Percentiles rank a stretch among this genome's conserved stretches.
phyloP scores from a whole-genome alignment of 1,140 invertebrate species.

The Aphidius gifuensis region DNA sequence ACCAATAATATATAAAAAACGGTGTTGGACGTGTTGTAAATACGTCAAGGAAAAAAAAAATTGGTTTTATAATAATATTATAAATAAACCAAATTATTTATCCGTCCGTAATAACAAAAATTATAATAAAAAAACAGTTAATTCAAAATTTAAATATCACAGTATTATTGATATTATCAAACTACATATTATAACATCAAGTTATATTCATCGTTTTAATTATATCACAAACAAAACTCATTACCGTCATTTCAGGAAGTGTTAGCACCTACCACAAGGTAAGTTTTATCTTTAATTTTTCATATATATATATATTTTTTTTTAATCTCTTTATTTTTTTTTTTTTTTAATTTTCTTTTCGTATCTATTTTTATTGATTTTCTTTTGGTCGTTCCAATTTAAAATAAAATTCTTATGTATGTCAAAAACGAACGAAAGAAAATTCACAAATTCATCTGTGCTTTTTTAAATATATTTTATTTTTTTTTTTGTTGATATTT shows the following conservation, averaged over 20 bases:
- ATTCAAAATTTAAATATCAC: slow-evolving; percentile 27
- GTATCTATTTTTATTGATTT: background rate
- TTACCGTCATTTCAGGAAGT: slow-evolving; percentile 50
- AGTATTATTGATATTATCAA: slow-evolving; percentile 19
- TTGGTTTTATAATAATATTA: slow-evolving; percentile 31
- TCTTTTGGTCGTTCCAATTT: too few relatives aligned
- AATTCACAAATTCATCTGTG: too few relatives aligned
- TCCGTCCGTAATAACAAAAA: slow-evolving; percentile 52
- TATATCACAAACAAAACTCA: slow-evolving; percentile 46
- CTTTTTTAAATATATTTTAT: too few relatives aligned
- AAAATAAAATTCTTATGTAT: too few relatives aligned
- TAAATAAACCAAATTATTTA: slow-evolving; percentile 43
- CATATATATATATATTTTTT: slow-evolving; percentile 1
- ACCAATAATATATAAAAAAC: slow-evolving; percentile 26
- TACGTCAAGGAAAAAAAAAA: slow-evolving; percentile 19
- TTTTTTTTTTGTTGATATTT: too few relatives aligned
- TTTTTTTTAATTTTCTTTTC: background rate
- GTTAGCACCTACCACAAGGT: slow-evolving; percentile 54
- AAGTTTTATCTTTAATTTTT: slow-evolving; percentile 13
- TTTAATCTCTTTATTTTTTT: background rate
- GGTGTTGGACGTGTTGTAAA: slow-evolving; percentile 28
- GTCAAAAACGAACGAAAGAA: too few relatives aligned
- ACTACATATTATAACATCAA: too few relatives aligned
- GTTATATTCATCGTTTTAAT: slow-evolving; percentile 32
- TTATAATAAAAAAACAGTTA: slow-evolving; percentile 33